phyloP scores from a whole-genome alignment of 2,797 vertebrate genomes.

The Epinephelus malabaricus region DNA sequence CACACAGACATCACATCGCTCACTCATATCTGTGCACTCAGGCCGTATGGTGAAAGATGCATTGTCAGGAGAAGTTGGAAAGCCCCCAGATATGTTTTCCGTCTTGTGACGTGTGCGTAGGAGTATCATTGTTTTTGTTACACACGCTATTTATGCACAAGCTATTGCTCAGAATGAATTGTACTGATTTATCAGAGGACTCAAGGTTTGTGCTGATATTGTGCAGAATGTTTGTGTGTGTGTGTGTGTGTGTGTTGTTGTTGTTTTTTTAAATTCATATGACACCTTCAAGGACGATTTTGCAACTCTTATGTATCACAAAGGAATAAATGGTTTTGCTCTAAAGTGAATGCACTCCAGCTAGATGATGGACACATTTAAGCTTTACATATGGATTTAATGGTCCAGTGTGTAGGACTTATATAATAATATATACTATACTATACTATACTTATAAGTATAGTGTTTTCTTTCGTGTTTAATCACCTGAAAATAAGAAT shows the following conservation, averaged over 20 bases:
- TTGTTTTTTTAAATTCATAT: constrained; percentile 11
- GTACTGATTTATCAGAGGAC: constrained; percentile 51
- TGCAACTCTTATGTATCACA: constrained; percentile 5
- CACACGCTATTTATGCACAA: constrained; percentile 38
- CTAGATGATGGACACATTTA: background rate
- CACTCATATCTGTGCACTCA: constrained; percentile 67
- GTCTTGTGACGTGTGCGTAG: constrained; percentile 36
- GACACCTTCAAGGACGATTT: constrained; percentile 26
- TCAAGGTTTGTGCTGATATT: constrained; percentile 43
- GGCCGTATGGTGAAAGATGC: constrained; percentile 69
- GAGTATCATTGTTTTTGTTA: constrained; percentile 64
- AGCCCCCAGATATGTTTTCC: constrained; percentile 73
- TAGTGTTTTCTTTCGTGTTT: too few relatives aligned
- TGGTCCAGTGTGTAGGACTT: too few relatives aligned
- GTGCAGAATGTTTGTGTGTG: constrained; percentile 24
- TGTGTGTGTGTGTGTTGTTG: background rate
- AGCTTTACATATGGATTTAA: background rate
- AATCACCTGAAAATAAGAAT: too few relatives aligned
- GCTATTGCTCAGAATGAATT: constrained; percentile 43
- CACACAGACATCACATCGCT: constrained; percentile 54
- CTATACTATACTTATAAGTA: too few relatives aligned
- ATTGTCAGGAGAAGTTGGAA: constrained; percentile 79
- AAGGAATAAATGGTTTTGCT: constrained; percentile 3
- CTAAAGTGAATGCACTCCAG: background rate
- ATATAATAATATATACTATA: too few relatives aligned